phyloP scores from a whole-genome alignment of 2,113 vertebrate genomes.

The Eurystomus gularis region DNA sequence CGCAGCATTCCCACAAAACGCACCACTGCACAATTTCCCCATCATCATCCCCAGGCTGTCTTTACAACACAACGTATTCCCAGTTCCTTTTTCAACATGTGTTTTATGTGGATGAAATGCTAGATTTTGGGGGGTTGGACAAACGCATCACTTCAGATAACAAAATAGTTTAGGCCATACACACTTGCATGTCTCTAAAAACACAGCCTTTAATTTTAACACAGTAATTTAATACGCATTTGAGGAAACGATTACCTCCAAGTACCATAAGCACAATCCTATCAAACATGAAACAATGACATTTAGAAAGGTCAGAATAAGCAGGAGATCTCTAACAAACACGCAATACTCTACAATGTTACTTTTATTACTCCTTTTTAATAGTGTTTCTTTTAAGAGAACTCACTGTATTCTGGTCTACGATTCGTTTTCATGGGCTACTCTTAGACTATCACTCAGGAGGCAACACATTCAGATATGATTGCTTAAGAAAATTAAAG shows the following conservation, averaged over 20 bases:
- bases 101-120: background rate
- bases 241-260: background rate
- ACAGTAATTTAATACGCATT: background rate
- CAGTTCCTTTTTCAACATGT: background rate
- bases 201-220: background rate
- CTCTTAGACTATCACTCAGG: background rate
- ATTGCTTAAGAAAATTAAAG: background rate
- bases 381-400: background rate
- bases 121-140: background rate
- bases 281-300: background rate
- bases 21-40: background rate
- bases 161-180: background rate
- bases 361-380: background rate
- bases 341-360: background rate
- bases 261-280: background rate
- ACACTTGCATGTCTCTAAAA: background rate
- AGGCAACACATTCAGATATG: background rate
- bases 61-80: background rate
- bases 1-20: background rate
- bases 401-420: background rate
- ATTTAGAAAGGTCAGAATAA: background rate
- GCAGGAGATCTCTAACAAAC: background rate
- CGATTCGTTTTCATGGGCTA: background rate
- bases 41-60: background rate
- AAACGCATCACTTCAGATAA: background rate